Evolutionary conservation across 2,113 vertebrate species (phyloP).

Genomic region (Hemibagrus wyckioides): DNA sequence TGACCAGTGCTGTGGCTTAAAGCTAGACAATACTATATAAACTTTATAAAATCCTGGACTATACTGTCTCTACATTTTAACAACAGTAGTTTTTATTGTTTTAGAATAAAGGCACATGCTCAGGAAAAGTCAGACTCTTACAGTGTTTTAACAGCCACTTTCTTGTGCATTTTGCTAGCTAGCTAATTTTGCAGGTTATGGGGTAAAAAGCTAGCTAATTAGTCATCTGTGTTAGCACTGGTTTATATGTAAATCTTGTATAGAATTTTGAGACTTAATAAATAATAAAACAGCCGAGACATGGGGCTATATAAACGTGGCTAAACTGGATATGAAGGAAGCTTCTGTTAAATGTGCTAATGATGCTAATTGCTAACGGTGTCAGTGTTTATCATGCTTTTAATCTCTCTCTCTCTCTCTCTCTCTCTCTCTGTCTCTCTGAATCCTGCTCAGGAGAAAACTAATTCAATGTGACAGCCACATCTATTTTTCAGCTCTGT

Average conservation of each 20-base stretch:
- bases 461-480: constrained; percentile 63
- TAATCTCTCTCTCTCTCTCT: neutral
- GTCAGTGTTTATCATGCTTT: neutral
- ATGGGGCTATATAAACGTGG: neutral
- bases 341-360: neutral
- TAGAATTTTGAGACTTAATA: neutral
- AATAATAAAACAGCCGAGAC: neutral
- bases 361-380: neutral
- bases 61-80: too few relatives aligned
- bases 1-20: neutral
- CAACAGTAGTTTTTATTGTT: neutral
- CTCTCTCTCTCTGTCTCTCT: constrained; percentile 12
- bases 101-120: too few relatives aligned
- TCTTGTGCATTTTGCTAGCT: neutral
- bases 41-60: neutral
- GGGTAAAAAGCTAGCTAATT: neutral
- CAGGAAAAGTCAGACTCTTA: too few relatives aligned
- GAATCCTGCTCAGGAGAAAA: constrained; percentile 11
- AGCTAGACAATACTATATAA: neutral
- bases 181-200: neutral
- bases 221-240: neutral
- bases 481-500: constrained; percentile 53
- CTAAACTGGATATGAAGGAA: neutral
- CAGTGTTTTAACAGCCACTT: neutral
- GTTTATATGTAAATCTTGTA: neutral